These are phyloP conservation scores for Apodemus speciosus DNA, from an alignment of 2,113 vertebrate genomes.

Conservation along the genomic window DNA sequence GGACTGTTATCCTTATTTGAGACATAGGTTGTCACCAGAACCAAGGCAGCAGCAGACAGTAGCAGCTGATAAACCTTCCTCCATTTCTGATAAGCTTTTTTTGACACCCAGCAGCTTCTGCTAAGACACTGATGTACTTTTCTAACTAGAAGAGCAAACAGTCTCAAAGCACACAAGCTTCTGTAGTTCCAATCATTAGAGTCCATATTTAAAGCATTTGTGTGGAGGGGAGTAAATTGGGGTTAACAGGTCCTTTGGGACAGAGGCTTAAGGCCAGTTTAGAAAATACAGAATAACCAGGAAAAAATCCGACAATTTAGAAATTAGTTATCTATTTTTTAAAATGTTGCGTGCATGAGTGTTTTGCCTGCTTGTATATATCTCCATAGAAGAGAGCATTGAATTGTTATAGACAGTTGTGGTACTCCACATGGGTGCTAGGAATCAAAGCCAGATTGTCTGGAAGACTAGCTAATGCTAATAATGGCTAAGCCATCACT, in stretches of 20 bases:
- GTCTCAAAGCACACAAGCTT: not conserved
- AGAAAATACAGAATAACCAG: too few species aligned
- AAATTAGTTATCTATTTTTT: not conserved
- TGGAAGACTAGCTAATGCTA: not conserved
- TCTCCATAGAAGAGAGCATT: not conserved
- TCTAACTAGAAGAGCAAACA: constrained; percentile 9
- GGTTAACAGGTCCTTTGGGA: not conserved
- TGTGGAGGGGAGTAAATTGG: not conserved
- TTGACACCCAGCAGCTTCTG: not conserved
- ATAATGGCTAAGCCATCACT: not conserved
- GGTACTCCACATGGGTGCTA: not conserved
- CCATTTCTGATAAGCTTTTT: not conserved
- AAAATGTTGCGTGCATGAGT: not conserved
- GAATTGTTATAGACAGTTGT: not conserved
- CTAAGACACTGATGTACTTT: not conserved
- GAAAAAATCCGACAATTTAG: not conserved
- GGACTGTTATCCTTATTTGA: not conserved
- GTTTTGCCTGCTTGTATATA: not conserved
- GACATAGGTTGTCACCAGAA: constrained; percentile 31
- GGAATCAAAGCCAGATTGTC: not conserved
- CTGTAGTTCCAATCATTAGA: not conserved
- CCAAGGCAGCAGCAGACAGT: not conserved
- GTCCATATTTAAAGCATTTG: not conserved
- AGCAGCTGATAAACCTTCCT: not conserved
- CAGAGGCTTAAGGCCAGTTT: not conserved